Evolutionary conservation across 1,140 invertebrate genomes (phyloP), one percentile per base, ranked within the genome.

Genomic region (Drosophila arawakana): DNA sequence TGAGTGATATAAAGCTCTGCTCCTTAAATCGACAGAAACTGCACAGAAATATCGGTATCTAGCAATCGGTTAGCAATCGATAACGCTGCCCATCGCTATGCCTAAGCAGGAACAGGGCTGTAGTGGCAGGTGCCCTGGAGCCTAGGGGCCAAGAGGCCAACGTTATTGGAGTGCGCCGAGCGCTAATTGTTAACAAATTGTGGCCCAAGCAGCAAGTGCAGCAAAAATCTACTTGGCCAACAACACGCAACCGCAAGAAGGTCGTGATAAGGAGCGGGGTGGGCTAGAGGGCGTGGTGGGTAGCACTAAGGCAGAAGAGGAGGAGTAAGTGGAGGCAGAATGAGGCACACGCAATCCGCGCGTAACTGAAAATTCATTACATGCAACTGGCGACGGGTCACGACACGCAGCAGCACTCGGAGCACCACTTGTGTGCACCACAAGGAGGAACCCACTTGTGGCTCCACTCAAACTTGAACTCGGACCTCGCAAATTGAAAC

Each of bases 151-250:
- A 30, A 30, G 25, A 30, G 25, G 25, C 25, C 25, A n/a, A 43
- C 25, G n/a, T 13, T 2, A 35, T 21, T 72, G 41, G 21, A 44
- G 21, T 39, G 34, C n/a, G 57, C 61, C 10, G 43, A 15, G 78
- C 75, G 83, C 80, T 88, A 88, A 88, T 88, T 83, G 83, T 88
- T 88, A 88, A 88, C 83, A 88, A 88, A 88, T 88, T 86, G 83
- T 80, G 52, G 67, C 66, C 74, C 76, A 68, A 80, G 66, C 60
- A 63, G 65, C 62, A 39, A 71, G 54, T 59, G 55, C 49, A 43
- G 30, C 50, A 35, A 44, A 59, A 39, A 43, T 18, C 46, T 44
- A 46, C 60, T 44, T 41, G n/a, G 65, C 44, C 39, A 75, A 52
- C 49, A 60, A 63, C 82, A 82, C 79, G 75, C 76, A 76, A 84